Evolutionary conservation across 2,113 vertebrate genomes (phyloP).

Genomic region (Ictalurus punctatus): DNA sequence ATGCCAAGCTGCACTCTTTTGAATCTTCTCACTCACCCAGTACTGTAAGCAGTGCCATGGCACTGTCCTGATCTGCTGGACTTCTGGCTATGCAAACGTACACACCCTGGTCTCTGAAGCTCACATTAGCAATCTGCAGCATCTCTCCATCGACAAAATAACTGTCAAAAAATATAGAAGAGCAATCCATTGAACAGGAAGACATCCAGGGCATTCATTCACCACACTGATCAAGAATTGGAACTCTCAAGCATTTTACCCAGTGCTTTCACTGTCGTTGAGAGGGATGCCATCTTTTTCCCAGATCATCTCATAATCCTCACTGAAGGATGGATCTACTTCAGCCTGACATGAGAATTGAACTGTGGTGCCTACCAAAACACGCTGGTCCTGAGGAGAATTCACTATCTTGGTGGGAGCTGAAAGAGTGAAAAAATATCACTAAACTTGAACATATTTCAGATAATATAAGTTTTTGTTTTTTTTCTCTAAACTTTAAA

Average conservation of each 20-base stretch:
- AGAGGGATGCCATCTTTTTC: slow-evolving; percentile 77
- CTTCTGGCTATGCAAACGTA: slow-evolving; percentile 83
- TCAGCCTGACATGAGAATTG: slow-evolving; percentile 82
- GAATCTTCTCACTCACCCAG: slow-evolving; percentile 76
- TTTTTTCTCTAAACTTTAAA: background rate
- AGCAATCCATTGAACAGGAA: slow-evolving; percentile 47
- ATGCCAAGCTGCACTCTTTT: background rate
- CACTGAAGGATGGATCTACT: slow-evolving; percentile 82
- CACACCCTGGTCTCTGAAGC: slow-evolving; percentile 78
- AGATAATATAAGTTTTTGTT: background rate
- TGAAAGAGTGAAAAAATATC: slow-evolving; percentile 58
- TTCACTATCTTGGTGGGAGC: slow-evolving; percentile 83
- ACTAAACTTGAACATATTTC: background rate
- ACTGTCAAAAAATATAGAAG: slow-evolving; percentile 54
- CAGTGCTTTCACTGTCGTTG: slow-evolving; percentile 77
- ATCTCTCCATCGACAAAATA: slow-evolving; percentile 77
- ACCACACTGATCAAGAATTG: background rate
- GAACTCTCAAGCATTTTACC: slow-evolving; percentile 68
- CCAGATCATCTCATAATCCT: slow-evolving; percentile 86
- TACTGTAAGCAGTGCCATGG: slow-evolving; percentile 75
- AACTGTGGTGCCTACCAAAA: slow-evolving; percentile 76
- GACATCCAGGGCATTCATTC: background rate
- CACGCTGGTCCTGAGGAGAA: slow-evolving; percentile 76
- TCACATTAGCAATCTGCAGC: slow-evolving; percentile 83
- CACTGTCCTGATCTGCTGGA: slow-evolving; percentile 73